Evolutionary conservation across 92 coral and sea anemone genomes (phyloP), one percentile per base, ranked within the genome.

Genomic region (Epizoanthus scotinus): DNA sequence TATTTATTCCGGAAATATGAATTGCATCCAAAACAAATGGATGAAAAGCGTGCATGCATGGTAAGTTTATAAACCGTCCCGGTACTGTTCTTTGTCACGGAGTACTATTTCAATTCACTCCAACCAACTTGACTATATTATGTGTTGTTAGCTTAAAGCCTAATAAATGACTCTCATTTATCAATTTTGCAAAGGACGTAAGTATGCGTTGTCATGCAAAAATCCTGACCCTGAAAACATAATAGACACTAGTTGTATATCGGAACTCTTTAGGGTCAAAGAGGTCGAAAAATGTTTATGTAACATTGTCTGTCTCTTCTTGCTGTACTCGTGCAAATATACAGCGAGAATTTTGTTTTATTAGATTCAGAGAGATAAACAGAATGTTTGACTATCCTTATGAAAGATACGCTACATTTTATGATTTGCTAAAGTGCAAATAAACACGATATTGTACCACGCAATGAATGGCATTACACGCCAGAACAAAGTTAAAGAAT

Each of bases 11-110:
- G 81, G 81, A 75, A 75, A 75, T 59, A 75, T 59, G 81, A 59
- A 75, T 58, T 75, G 81, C 81, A 75, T 40, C 55, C 81, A 75
- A 59, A 75, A 75, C 81, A 75, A 75, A 75, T 75, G 81, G 38
- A 75, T 59, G 18, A 3, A 13, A 47, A 47, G 52, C 52, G 52
- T 47, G 68, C 57, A 21, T 59, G 67, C 17, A 58, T 34, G 2
- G 52, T 47, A 60, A 75, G 44, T 58, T 67, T 36, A 75, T 12
- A 38, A 12, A 3, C 22, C 36, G 13, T 54, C 50, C 36, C 21
- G 57, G 28, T 22, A 38, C 56, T 21, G 22, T 66, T 12, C 61
- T 22, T 36, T 59, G 81, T 14, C 81, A 75, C 61, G 81, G 63
- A 66, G 24, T 59, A 52, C 73, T 44, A 68, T 44, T 68, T 38